phyloP scores from a whole-genome alignment of 2,797 vertebrate genomes.

The Pygocentrus nattereri region DNA sequence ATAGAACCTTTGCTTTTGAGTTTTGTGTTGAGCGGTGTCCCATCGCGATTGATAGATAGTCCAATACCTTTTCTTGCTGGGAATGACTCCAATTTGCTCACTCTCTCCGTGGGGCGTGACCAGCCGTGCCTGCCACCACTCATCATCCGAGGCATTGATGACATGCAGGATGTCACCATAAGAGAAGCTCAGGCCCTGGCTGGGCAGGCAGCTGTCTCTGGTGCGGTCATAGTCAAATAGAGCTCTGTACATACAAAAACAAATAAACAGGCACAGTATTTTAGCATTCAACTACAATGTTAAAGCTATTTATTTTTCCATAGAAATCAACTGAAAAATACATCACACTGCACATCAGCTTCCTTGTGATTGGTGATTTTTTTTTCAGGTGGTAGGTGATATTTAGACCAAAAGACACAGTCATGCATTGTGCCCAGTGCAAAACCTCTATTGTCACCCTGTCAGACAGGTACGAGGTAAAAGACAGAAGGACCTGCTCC shows the following conservation, averaged over 20 bases:
- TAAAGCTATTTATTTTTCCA: not conserved
- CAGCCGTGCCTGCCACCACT: conserved; percentile 99
- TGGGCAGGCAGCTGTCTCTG: conserved; percentile 97
- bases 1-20: not conserved
- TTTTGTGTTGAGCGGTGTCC: not conserved
- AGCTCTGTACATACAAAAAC: conserved; percentile 79
- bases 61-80: conserved; percentile 96
- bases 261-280: not conserved
- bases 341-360: too few relatives aligned
- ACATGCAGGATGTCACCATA: conserved; percentile 98
- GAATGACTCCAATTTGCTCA: conserved; percentile 98
- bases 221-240: conserved; percentile 98
- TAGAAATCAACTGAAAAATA: not conserved
- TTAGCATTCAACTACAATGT: not conserved
- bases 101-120: conserved; percentile 97
- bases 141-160: conserved; percentile 97
- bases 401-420: not conserved
- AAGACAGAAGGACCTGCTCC: conserved; percentile 61
- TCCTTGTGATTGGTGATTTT: not conserved
- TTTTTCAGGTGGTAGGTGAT: not conserved
- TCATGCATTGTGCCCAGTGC: conserved; percentile 15
- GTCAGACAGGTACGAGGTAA: conserved; percentile 68
- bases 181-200: conserved; percentile 97
- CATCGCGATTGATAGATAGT: not conserved
- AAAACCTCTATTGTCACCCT: conserved; percentile 49